These are phyloP conservation scores for Gymnodraco acuticeps DNA, from an alignment of 2,797 vertebrate genomes.

Conservation along the genomic window DNA sequence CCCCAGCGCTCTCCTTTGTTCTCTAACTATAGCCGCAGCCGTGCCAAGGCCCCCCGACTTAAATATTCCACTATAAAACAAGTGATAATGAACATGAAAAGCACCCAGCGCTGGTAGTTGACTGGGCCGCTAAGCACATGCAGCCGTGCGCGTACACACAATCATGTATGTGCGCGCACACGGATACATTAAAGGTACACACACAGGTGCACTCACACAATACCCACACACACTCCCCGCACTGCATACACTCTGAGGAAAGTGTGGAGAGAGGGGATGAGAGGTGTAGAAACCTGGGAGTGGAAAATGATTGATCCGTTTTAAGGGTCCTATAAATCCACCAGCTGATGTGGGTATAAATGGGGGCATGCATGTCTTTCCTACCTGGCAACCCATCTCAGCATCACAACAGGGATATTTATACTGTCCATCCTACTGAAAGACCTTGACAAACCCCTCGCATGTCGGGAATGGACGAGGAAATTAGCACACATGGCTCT, in stretches of 20 bases:
- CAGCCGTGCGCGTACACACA: conserved; percentile 51
- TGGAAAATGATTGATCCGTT: conserved; percentile 84
- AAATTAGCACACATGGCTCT: conserved; percentile 39
- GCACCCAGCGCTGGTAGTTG: conserved; percentile 73
- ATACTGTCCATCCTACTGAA: conserved; percentile 68
- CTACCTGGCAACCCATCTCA: conserved; percentile 81
- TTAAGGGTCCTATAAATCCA: conserved; percentile 81
- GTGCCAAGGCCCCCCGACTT: conserved; percentile 81
- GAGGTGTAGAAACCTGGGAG: conserved; percentile 70
- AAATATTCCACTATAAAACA: conserved; percentile 86
- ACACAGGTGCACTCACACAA: conserved; percentile 59
- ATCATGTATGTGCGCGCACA: conserved; percentile 45
- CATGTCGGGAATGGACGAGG: conserved; percentile 53
- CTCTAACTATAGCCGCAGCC: conserved; percentile 85
- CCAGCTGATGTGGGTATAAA: conserved; percentile 82
- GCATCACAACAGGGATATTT: conserved; percentile 81
- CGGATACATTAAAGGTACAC: conserved; percentile 49
- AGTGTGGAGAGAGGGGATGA: conserved; percentile 75
- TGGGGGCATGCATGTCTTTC: conserved; percentile 71
- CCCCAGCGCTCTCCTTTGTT: conserved; percentile 81
- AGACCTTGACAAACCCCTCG: conserved; percentile 77
- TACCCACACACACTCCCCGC: conserved; percentile 21
- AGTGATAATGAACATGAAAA: conserved; percentile 85
- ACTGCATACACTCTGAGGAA: conserved; percentile 55
- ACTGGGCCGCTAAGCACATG: conserved; percentile 72